Base-by-base conservation (phyloP, 2,888 invertebrate genomes). In the Drosophila cyrtoloma region DNA sequence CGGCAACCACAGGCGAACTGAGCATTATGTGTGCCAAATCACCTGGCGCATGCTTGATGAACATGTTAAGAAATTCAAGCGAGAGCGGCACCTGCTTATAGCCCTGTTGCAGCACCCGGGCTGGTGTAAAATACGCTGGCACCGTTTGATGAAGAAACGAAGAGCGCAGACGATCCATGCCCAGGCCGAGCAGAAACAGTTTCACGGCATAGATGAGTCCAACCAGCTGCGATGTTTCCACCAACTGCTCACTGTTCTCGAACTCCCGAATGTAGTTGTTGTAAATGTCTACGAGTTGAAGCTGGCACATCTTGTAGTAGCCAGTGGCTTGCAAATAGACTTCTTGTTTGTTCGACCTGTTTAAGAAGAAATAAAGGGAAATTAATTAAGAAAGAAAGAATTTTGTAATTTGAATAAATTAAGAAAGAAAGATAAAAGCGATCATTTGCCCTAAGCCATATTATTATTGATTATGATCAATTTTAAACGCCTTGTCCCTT, bases 251-350 rank as follows among this genome's bases (percentile, higher is more conserved):
- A 37, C 53, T 77, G 37, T 82, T 79, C 44, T 81, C 68, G 22
- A 82, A 75, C n/a, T 89, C 82, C n/a, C 79, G 80, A 19, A 93
- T 90, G 35, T 91, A 93, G 62, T 93, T 89, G 28, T 81, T 79
- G 44, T 92, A 93, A 14, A 93, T 92, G 37, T 92, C 92, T 5
- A 89, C 79, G 35, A 92, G 64, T 33, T 89, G 89, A 28, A 92
- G 73, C 55, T 93, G 92, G 32, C 93, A 93, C 93, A 93, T 93
- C 75, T 92, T 91, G 62, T 93, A 93, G 77, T 93, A 93, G 1
- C 93, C 93, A 7, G 92, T 92, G 33, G 93, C 93, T 71, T 93
- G 93, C 16, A 92, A 81, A 56, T 92, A 92, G 9, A 92, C 92
- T 56, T 93, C 93, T 26, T 93, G 92, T 32, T 92, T 93, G n/a